phyloP scores from a whole-genome alignment of 2,797 vertebrate species.

The Bovichtus variegatus region DNA sequence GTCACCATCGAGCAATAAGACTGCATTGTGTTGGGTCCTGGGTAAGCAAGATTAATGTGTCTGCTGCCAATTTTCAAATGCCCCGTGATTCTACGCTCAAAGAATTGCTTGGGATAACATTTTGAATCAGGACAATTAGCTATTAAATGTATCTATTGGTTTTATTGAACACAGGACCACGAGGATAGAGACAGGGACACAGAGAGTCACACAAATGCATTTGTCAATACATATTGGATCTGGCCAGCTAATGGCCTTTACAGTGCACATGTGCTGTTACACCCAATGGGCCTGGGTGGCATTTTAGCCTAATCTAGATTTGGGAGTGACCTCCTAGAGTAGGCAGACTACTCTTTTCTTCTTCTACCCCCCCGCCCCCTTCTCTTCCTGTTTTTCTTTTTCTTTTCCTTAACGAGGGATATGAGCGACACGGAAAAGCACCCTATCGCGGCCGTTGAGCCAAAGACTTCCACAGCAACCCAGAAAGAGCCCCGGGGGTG shows the following conservation, averaged over 20 bases:
- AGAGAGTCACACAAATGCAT: constrained; percentile 64
- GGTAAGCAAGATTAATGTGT: constrained; percentile 80
- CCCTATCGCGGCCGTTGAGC: constrained; percentile 75
- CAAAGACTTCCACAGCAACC: constrained; percentile 76
- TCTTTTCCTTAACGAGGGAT: constrained; percentile 71
- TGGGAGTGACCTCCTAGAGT: constrained; percentile 28
- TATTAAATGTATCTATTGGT: constrained; percentile 79
- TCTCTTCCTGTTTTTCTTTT: constrained; percentile 22
- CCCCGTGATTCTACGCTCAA: constrained; percentile 55
- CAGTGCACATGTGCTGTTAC: constrained; percentile 36
- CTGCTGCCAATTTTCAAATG: constrained; percentile 65
- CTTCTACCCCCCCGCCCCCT: constrained; percentile 20
- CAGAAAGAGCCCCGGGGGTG: constrained; percentile 76
- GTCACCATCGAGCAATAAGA: constrained; percentile 63
- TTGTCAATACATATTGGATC: constrained; percentile 76
- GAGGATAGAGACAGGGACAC: constrained; percentile 61
- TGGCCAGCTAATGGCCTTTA: constrained; percentile 70
- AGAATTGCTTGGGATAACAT: constrained; percentile 74
- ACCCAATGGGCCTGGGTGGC: constrained; percentile 42
- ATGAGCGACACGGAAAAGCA: constrained; percentile 74
- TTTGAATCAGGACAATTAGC: constrained; percentile 79
- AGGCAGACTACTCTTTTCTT: constrained; percentile 8
- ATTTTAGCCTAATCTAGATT: constrained; percentile 58
- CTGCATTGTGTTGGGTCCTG: constrained; percentile 49
- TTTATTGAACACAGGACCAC: constrained; percentile 53